Percentiles rank a stretch among this genome's conserved stretches.
phyloP scores from a whole-genome alignment of 1,140 invertebrate genomes.

The Drosophila kanapiae region DNA sequence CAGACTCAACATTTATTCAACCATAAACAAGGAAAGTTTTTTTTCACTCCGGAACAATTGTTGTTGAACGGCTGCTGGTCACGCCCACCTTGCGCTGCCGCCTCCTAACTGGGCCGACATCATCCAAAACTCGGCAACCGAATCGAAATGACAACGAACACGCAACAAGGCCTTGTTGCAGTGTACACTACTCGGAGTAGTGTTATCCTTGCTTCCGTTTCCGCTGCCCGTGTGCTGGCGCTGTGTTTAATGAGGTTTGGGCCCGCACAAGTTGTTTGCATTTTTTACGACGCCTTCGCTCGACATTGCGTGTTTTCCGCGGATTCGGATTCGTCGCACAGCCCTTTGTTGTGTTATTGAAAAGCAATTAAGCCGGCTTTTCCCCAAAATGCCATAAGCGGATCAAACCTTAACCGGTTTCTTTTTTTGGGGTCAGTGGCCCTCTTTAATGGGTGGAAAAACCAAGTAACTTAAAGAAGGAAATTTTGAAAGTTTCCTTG shows the following conservation, averaged over 20 bases:
- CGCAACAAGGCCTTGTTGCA: conserved; percentile 48
- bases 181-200: conserved; percentile 1
- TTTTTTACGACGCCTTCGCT: conserved; percentile 42
- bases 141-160: conserved; percentile 47
- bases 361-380: conserved; percentile 47
- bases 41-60: conserved; percentile 41
- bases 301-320: conserved; percentile 35
- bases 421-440: conserved; percentile 25
- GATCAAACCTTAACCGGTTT: conserved; percentile 7
- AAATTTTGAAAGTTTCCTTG: background rate
- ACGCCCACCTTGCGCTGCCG: conserved; percentile 27
- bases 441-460: conserved; percentile 3
- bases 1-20: conserved; percentile 27
- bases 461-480: background rate
- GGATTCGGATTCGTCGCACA: conserved; percentile 14
- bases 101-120: conserved; percentile 34
- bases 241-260: conserved; percentile 43
- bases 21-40: conserved; percentile 44
- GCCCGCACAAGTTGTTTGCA: conserved; percentile 40
- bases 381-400: conserved; percentile 1
- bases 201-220: conserved; percentile 41
- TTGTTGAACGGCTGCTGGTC: conserved; percentile 48
- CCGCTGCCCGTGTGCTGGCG: conserved; percentile 1
- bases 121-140: conserved; percentile 16
- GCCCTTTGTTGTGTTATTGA: conserved; percentile 43